phyloP scores from a whole-genome alignment of 2,888 invertebrate genomes.

The Hirudinaria manillensis region DNA sequence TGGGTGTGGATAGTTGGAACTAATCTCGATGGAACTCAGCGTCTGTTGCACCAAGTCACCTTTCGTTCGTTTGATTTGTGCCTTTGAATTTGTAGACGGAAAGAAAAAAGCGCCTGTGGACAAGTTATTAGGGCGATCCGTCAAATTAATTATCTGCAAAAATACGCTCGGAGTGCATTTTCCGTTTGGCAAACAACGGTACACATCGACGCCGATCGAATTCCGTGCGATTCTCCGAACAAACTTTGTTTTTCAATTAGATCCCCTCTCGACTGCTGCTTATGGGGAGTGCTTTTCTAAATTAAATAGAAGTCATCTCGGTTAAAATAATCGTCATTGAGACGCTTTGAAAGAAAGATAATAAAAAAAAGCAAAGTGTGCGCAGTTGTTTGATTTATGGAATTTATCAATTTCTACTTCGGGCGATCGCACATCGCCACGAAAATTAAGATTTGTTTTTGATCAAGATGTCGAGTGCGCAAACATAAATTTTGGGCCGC shows the following conservation, averaged over 20 bases:
- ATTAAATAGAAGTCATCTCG: too few species aligned
- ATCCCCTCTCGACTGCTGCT: too few species aligned
- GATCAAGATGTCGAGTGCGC: slow-evolving; percentile 12
- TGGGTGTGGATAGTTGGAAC: neutral
- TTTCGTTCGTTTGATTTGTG: slow-evolving; percentile 13
- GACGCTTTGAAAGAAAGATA: too few species aligned
- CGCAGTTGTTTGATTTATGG: slow-evolving; percentile 6
- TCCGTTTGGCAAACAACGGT: neutral
- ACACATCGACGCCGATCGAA: neutral
- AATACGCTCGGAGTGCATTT: slow-evolving; percentile 5
- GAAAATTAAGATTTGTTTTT: slow-evolving; percentile 10
- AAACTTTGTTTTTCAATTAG: too few species aligned
- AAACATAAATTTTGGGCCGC: neutral
- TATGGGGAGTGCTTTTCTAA: too few species aligned
- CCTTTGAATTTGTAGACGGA: slow-evolving; percentile 14
- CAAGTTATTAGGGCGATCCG: slow-evolving; percentile 15
- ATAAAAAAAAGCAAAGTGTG: too few species aligned
- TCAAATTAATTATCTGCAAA: slow-evolving; percentile 16
- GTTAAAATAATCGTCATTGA: too few species aligned
- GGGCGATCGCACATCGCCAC: slow-evolving; percentile 1
- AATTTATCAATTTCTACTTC: slow-evolving; percentile 13
- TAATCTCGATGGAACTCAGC: neutral
- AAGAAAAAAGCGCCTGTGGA: slow-evolving; percentile 15
- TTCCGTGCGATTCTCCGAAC: too few species aligned
- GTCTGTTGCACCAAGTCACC: slow-evolving; percentile 9